phyloP scores from a whole-genome alignment of 2,797 vertebrate species.

The Argya squamiceps region DNA sequence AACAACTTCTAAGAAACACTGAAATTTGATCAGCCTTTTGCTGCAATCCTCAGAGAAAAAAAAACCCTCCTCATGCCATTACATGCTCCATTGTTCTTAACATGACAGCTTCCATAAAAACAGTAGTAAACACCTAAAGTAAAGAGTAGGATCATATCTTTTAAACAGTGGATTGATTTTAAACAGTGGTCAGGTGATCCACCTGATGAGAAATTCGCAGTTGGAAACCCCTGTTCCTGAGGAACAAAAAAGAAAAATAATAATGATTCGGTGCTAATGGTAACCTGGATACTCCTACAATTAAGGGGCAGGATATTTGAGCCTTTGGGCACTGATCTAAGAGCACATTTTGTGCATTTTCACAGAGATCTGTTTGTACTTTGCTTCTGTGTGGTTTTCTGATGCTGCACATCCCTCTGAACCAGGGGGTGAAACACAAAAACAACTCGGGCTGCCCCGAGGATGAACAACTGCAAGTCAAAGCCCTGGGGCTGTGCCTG shows the following conservation, averaged over 20 bases:
- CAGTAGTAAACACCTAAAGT: background rate
- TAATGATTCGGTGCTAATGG: background rate
- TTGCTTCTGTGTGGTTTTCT: background rate
- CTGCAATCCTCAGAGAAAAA: background rate
- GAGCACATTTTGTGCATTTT: background rate
- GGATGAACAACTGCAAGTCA: background rate
- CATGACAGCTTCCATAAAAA: background rate
- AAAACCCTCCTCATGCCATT: background rate
- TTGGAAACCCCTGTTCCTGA: background rate
- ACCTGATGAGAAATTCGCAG: background rate
- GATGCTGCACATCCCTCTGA: background rate
- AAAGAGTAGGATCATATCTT: background rate
- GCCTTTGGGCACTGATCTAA: background rate
- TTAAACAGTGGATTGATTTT: background rate
- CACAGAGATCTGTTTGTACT: background rate
- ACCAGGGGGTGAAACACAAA: background rate
- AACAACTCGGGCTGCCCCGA: accelerated
- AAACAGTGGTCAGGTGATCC: background rate
- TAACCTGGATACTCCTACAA: background rate
- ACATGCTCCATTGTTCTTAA: background rate
- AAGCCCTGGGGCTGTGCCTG: background rate
- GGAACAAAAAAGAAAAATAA: background rate
- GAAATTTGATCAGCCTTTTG: background rate
- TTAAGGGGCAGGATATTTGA: background rate
- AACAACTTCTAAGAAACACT: background rate